A percentile compares a stretch with the other conserved stretches of the same genome.
Evolutionary conservation across 2,797 vertebrate genomes (phyloP).

Genomic region (Eleutherodactylus coqui): DNA sequence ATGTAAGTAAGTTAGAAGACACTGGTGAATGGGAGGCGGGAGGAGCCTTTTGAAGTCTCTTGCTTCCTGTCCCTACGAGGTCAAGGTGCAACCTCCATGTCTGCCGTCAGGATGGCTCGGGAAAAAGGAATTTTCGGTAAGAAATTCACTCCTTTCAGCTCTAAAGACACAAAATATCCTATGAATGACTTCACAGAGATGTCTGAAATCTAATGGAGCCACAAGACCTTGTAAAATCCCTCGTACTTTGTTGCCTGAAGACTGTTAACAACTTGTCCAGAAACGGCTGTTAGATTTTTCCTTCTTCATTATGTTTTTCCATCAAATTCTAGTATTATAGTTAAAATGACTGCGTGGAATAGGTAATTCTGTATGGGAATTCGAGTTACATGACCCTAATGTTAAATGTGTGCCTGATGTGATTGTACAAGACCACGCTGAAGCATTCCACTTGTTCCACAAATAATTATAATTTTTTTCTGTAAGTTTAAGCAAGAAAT

Average conservation of each 20-base stretch:
- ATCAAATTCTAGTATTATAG: neutral
- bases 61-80: no score
- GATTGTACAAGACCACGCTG: neutral
- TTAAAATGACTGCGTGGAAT: neutral
- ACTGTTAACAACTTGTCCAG: conserved; percentile 12
- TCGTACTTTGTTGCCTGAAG: neutral
- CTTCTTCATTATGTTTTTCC: conserved; percentile 15
- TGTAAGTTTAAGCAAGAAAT: no score
- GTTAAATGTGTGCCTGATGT: neutral
- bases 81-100: no score
- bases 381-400: neutral
- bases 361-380: neutral
- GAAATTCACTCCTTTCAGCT: conserved; percentile 1
- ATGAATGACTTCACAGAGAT: conserved; percentile 38
- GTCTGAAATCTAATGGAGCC: conserved; percentile 33
- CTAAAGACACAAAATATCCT: conserved; percentile 11
- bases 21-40: no score
- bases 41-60: no score
- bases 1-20: no score
- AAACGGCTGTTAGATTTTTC: conserved; percentile 22
- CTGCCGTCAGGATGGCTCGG: no score
- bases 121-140: no score
- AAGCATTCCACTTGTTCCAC: no score
- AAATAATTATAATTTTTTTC: no score
- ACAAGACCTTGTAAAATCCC: conserved; percentile 36